Conservation (phyloP, 1,140 invertebrate genomes). For the Megalopta genalis region DNA sequence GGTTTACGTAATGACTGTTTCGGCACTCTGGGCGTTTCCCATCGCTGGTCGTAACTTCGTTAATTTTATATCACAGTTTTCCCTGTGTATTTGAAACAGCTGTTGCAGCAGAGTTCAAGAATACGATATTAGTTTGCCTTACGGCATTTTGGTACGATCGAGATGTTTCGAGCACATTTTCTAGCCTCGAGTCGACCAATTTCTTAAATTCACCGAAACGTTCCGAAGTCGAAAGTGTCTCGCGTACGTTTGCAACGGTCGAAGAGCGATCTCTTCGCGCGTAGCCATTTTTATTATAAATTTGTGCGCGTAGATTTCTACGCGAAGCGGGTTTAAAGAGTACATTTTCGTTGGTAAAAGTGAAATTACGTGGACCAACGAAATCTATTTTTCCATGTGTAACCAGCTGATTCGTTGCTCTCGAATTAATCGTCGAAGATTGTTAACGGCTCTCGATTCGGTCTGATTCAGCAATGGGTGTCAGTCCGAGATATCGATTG, state of each 20-base stretch:
- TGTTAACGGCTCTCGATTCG: slow-evolving; percentile 29
- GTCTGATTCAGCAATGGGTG: slow-evolving; percentile 26
- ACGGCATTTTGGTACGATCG: too few relatives aligned
- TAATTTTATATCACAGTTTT: not conserved
- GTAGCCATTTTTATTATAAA: too few relatives aligned
- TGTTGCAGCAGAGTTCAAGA: not conserved
- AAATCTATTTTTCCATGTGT: not conserved
- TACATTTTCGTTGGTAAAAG: not conserved
- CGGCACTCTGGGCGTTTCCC: slow-evolving; percentile 31
- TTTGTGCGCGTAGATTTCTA: too few relatives aligned
- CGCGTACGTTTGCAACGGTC: too few relatives aligned
- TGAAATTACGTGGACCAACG: not conserved
- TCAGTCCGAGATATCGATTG: slow-evolving; percentile 50
- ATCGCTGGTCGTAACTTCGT: not conserved
- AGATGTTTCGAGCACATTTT: too few relatives aligned
- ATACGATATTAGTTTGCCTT: too few relatives aligned
- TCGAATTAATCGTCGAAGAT: slow-evolving; percentile 21
- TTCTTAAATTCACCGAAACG: too few relatives aligned
- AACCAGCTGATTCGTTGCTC: not conserved
- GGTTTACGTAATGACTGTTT: not conserved
- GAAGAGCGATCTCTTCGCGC: too few relatives aligned
- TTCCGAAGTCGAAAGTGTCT: too few relatives aligned
- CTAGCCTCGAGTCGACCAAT: too few relatives aligned
- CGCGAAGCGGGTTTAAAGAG: too few relatives aligned
- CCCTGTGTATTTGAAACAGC: not conserved